Base-by-base conservation (phyloP, 2,113 vertebrate genomes). In the Poeciliopsis prolifica region DNA sequence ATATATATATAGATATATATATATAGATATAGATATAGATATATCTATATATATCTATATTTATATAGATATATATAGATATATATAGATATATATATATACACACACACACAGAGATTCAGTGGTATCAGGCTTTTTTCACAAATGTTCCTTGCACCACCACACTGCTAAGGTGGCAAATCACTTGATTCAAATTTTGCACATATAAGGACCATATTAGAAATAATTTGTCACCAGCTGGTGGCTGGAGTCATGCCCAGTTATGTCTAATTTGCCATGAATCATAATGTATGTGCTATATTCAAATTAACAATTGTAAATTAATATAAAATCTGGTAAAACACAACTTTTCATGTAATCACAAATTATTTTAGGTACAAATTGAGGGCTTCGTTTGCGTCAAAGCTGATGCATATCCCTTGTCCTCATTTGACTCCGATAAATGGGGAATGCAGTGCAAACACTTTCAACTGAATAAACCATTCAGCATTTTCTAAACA, bases 401-500 rank as follows among this genome's bases (percentile, higher is more conserved):
- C 69, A 35, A 68, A 65, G 42, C 37, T 86, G 29, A 68, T 68
- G 72, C 70, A 22, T 28, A 54, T 70, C 76, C 28, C 33, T 7
- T 80, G 75, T 71, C 75, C 74, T 66, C 65, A 80, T 64, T 80
- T 78, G 65, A 83, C 67, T 78, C 74, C 22, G 65, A 42, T 58
- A 33, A 88, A 85, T 77, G 81, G 63, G 83, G 89, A 89, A 76
- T 93, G 87, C 92, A 91, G 90, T 88, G 87, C 89, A 90, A 89
- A 90, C 91, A 91, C 74, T 85, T 91, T 92, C 63, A 71, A 77
- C 78, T 28, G 22, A 58, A 58, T 24, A 22, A 94, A 87, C 90
- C 81, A 89, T 94, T 95, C 92, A 94, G 93, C 91, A 86, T 87
- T 94, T 94, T 94, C 84, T 77, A 90, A 93, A 92, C 88, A 86